Percentiles rank a stretch among this genome's conserved stretches.
These are phyloP conservation scores for Sinosuthora webbiana DNA, from an alignment of 2,113 vertebrate species.

Conservation along the genomic window DNA sequence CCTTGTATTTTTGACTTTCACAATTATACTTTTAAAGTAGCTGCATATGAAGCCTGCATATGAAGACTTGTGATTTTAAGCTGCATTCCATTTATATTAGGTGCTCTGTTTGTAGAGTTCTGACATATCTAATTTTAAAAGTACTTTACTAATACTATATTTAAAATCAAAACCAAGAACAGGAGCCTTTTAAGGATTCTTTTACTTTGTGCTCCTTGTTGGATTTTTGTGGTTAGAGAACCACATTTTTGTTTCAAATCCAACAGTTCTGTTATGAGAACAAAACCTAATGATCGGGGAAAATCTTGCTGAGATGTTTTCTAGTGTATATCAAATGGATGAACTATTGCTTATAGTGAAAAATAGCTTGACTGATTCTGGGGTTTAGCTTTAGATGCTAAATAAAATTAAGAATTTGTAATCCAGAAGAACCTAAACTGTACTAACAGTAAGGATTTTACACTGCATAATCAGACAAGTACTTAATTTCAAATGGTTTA, in stretches of 20 bases:
- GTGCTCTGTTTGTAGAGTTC: neutral
- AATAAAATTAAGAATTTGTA: neutral
- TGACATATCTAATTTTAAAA: neutral
- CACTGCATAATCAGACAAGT: neutral
- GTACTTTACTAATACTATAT: neutral
- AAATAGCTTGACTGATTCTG: constrained; percentile 34
- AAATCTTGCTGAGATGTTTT: constrained; percentile 12
- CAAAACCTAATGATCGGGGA: neutral
- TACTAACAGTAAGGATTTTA: constrained; percentile 18
- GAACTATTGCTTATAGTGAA: constrained; percentile 36
- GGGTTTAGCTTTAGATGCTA: neutral
- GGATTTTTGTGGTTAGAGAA: constrained; percentile 44
- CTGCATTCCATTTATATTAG: neutral
- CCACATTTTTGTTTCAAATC: constrained; percentile 53
- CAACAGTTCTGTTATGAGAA: constrained; percentile 17
- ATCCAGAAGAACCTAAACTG: constrained; percentile 39
- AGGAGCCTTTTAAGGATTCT: constrained; percentile 44
- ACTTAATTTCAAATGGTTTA: constrained; percentile 34
- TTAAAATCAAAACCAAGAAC: constrained; percentile 12
- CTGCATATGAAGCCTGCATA: neutral
- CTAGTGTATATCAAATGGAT: constrained; percentile 26
- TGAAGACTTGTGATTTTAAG: neutral
- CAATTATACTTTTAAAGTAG: neutral
- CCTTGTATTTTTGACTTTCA: neutral
- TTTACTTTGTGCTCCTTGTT: constrained; percentile 36